Evolutionary conservation across 2,113 vertebrate genomes (phyloP).

Genomic region (Passer domesticus): DNA sequence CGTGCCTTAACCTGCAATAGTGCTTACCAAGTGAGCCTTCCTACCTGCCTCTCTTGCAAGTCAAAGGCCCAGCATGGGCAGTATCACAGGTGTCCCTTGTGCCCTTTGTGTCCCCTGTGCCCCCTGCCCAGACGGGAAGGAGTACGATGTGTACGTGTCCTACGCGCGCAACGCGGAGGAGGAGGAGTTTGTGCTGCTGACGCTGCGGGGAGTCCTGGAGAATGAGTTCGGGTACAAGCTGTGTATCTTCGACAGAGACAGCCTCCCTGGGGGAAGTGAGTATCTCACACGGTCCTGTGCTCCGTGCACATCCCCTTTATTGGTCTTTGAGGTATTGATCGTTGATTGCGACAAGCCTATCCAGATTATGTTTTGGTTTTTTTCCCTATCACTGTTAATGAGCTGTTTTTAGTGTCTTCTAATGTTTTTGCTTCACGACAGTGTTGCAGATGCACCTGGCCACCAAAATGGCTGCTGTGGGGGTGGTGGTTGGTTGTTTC

Average conservation of each 20-base stretch:
- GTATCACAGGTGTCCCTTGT: not conserved
- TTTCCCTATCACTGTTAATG: not conserved
- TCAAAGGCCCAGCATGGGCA: not conserved
- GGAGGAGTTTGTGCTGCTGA: slow-evolving; percentile 91
- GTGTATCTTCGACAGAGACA: slow-evolving; percentile 96
- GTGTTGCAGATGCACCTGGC: not conserved
- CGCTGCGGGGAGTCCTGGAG: slow-evolving; percentile 87
- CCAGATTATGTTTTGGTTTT: not conserved
- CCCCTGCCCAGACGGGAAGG: slow-evolving; percentile 83
- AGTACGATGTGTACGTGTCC: slow-evolving; percentile 95
- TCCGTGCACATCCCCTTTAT: not conserved
- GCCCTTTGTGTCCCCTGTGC: not conserved
- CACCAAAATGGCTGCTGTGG: not conserved
- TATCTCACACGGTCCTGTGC: slow-evolving; percentile 45
- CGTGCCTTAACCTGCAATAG: not conserved
- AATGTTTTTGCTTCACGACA: not conserved
- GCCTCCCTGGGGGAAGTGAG: slow-evolving; percentile 96
- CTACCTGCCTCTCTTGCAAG: not conserved
- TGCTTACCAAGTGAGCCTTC: not conserved
- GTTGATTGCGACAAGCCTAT: not conserved
- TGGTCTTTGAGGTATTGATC: not conserved
- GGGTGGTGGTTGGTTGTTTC: not conserved
- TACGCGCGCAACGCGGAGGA: slow-evolving; percentile 92
- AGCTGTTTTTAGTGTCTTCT: not conserved
- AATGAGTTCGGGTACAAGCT: slow-evolving; percentile 92